phyloP scores from a whole-genome alignment of 1,140 invertebrate species.

The Gyrodactylus salaris region DNA sequence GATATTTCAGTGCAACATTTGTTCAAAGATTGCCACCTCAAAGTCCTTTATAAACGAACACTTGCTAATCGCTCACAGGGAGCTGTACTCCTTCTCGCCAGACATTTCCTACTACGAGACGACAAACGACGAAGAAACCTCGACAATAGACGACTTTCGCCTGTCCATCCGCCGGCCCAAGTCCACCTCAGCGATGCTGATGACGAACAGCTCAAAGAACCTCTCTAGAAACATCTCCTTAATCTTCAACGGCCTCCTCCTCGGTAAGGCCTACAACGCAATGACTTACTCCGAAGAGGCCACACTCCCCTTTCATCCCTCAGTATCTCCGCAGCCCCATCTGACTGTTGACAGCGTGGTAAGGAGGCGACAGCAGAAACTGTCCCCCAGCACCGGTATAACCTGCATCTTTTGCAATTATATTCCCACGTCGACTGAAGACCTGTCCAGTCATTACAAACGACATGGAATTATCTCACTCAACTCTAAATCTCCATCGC shows the following conservation, averaged over 20 bases:
- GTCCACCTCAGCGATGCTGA: background rate
- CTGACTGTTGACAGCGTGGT: no score
- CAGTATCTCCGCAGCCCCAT: no score
- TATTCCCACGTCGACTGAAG: background rate
- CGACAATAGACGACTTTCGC: background rate
- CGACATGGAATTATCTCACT: background rate
- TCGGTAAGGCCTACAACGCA: background rate
- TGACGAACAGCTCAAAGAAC: background rate
- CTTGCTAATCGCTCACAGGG: background rate
- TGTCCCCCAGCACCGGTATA: no score
- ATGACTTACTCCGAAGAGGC: background rate
- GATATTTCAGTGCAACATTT: background rate
- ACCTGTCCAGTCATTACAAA: background rate
- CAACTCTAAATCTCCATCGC: background rate
- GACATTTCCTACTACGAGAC: background rate
- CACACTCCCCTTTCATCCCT: no score
- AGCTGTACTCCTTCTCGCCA: background rate
- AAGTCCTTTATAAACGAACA: background rate
- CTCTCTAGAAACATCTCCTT: background rate
- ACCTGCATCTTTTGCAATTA: background rate
- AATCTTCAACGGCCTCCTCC: background rate
- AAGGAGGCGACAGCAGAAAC: no score
- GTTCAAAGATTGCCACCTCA: background rate
- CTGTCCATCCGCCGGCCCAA: background rate
- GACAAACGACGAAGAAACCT: background rate